Evolutionary conservation across 2,113 vertebrate species (phyloP).

Genomic region (Tachuris rubrigastra): DNA sequence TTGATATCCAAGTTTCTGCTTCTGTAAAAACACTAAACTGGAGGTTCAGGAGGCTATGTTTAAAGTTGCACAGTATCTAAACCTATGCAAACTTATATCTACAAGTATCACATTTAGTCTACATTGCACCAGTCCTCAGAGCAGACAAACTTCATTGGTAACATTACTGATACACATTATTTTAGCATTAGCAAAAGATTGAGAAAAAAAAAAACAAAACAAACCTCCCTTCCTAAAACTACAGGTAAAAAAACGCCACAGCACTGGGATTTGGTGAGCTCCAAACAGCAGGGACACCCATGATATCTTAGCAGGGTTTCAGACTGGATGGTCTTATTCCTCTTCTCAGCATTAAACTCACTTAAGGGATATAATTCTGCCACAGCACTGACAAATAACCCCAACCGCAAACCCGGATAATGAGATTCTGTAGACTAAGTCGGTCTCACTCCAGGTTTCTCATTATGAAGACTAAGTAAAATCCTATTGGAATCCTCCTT

Average conservation of each 20-base stretch:
- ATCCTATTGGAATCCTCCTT: not conserved
- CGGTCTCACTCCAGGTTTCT: not conserved
- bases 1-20: not conserved
- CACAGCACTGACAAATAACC: not conserved
- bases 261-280: not conserved
- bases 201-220: not conserved
- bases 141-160: not conserved
- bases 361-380: not conserved
- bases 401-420: not conserved
- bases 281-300: not conserved
- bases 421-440: conserved; percentile 33
- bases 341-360: not conserved
- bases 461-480: not conserved
- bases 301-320: not conserved
- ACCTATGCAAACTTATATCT: not conserved
- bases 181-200: not conserved
- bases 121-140: not conserved
- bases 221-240: not conserved
- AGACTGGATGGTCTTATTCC: not conserved
- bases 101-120: not conserved
- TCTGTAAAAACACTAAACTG: not conserved
- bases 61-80: not conserved
- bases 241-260: not conserved
- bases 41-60: not conserved
- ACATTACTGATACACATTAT: not conserved